Evolutionary conservation across 23 tunicate genomes (phyloP).

Genomic region (Oikopleura dioica): DNA sequence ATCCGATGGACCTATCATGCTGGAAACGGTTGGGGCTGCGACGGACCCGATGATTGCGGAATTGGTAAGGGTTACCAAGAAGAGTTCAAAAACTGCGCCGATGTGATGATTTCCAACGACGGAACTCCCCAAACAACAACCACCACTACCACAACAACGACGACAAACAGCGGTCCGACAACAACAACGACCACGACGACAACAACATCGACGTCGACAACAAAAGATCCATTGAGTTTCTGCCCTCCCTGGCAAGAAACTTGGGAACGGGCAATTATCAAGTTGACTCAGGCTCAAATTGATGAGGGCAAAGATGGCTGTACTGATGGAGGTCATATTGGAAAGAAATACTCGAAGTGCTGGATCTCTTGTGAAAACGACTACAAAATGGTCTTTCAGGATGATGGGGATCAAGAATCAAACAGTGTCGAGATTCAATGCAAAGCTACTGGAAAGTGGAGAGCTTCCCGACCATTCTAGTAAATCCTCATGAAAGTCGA

Average conservation of each 20-base stretch:
- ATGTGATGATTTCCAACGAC: not conserved
- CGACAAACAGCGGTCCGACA: no score
- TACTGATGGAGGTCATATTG: not conserved
- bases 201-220: not conserved
- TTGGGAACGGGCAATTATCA: not conserved
- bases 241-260: not conserved
- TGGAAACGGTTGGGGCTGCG: slow-evolving; percentile 4
- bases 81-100: not conserved
- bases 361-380: not conserved
- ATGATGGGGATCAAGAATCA: no score
- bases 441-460: no score
- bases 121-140: not conserved
- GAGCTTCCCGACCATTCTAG: no score
- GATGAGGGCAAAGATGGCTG: not conserved
- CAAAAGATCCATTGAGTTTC: no score
- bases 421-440: no score
- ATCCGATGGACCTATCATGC: slow-evolving; percentile 7
- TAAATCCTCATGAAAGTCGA: no score
- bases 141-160: not conserved
- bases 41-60: not conserved
- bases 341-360: not conserved
- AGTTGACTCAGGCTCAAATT: not conserved
- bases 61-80: slow-evolving; percentile 5
- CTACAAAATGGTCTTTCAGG: not conserved
- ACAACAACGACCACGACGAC: not conserved